Base-by-base conservation (phyloP, 2,888 invertebrate species). In the Carcina quercana region DNA sequence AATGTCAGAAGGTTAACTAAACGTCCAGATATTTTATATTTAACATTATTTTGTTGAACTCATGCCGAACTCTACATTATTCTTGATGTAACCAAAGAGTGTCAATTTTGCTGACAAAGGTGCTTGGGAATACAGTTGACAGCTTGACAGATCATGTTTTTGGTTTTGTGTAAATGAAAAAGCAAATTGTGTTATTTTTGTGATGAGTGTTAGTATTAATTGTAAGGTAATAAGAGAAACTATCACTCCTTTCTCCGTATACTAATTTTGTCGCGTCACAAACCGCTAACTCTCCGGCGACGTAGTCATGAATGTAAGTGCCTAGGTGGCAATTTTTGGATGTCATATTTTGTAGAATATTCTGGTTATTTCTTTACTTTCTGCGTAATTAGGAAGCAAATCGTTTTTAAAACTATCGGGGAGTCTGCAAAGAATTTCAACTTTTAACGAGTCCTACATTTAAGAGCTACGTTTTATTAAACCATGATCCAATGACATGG, bases 121-220 rank as follows among this genome's bases (percentile, higher is more conserved):
- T n/a, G n/a, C n/a, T n/a, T n/a, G n/a, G n/a, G n/a, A n/a, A n/a
- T n/a, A n/a, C n/a, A n/a, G n/a, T n/a, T n/a, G n/a, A n/a, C n/a
- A 61, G n/a, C n/a, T n/a, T 79, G 80, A 80, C 80, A 68, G 78
- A 76, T 78, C 70, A 74, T 78, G 78, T 76, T 80, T 80, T 80
- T 74, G 79, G 74, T n/a, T n/a, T n/a, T n/a, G 80, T 76, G 71
- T 69, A 56, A 62, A 69, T 53, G n/a, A n/a, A n/a, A n/a, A 69
- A 69, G 68, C 54, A 65, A 62, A 64, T 73, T 71, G 72, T 79
- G 75, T 75, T 78, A 74, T 69, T 72, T 76, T 76, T 82, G 82
- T 82, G 79, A 82, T 80, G 82, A 73, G 69, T 79, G 68, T 74
- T 68, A 75, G 68, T 74, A 64, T 68, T 66, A 70, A 65, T 75